A percentile compares a stretch with the other conserved stretches of the same genome.
Conservation (phyloP, 2,797 vertebrate genomes). For the Tapera naevia region DNA sequence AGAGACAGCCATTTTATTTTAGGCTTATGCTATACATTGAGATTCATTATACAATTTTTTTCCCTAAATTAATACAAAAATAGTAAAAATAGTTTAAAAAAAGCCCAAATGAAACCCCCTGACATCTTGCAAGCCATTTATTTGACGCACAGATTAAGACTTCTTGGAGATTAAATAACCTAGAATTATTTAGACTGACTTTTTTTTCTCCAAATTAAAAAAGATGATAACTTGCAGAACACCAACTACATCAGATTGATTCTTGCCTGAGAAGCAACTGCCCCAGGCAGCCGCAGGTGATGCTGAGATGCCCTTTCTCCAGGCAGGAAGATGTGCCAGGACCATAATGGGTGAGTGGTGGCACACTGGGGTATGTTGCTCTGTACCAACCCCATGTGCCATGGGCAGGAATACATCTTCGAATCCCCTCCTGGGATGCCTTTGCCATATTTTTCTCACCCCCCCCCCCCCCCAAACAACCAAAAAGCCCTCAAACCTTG, state of each 20-base stretch:
- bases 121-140: constrained; percentile 67
- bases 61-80: constrained; percentile 71
- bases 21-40: constrained; percentile 70
- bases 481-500: not conserved
- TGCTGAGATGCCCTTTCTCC: not conserved
- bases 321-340: not conserved
- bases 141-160: constrained; percentile 51
- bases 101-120: constrained; percentile 53
- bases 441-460: not conserved
- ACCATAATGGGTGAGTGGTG: not conserved
- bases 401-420: not conserved
- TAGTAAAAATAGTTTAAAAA: constrained; percentile 72
- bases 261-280: not conserved
- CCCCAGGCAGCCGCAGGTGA: constrained; percentile 1
- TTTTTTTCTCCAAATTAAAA: not conserved
- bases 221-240: constrained; percentile 31
- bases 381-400: not conserved
- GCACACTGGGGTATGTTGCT: rapidly evolving
- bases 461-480: not conserved
- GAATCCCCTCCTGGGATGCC: not conserved
- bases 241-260: not conserved
- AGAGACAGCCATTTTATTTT: constrained; percentile 71
- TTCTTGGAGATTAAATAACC: constrained; percentile 43
- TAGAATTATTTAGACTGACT: not conserved
- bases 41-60: constrained; percentile 61